These are phyloP conservation scores for Macheiramphus alcinus DNA, from an alignment of 2,113 vertebrate species.

Conservation along the genomic window DNA sequence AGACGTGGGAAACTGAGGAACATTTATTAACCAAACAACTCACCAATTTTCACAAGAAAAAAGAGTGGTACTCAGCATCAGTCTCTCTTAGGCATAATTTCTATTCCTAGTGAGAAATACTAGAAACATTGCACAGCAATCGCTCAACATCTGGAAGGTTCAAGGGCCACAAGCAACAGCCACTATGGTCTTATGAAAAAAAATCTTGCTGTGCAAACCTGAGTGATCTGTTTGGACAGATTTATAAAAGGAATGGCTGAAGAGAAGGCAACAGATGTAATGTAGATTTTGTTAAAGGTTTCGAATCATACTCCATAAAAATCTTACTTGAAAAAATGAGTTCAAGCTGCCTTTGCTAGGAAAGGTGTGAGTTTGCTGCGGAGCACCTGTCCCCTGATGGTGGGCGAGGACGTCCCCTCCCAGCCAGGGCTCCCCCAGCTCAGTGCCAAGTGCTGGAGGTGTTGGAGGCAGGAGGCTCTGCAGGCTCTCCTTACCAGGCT, in stretches of 20 bases:
- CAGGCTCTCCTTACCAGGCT: not conserved
- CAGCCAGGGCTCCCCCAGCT: not conserved
- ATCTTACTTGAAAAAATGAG: not conserved
- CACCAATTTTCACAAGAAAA: not conserved
- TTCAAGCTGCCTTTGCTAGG: not conserved
- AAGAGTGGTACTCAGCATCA: not conserved
- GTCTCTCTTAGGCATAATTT: not conserved
- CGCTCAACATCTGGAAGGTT: not conserved
- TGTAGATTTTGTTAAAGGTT: not conserved
- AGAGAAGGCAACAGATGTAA: not conserved
- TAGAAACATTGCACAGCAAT: not conserved
- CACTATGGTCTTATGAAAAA: not conserved
- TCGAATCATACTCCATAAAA: not conserved
- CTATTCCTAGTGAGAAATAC: not conserved
- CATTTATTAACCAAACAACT: not conserved
- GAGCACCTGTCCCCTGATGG: not conserved
- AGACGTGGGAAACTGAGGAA: not conserved
- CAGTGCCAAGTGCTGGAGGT: fast-evolving
- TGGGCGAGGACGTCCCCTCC: fast-evolving
- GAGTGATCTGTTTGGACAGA: not conserved
- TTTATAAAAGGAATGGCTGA: not conserved
- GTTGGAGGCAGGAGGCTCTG: not conserved
- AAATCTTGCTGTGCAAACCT: not conserved
- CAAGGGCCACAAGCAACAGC: not conserved
- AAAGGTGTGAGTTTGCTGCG: not conserved